Evolutionary conservation across 2,113 vertebrate species (phyloP).

Genomic region (Campylomormyrus tamandua): DNA sequence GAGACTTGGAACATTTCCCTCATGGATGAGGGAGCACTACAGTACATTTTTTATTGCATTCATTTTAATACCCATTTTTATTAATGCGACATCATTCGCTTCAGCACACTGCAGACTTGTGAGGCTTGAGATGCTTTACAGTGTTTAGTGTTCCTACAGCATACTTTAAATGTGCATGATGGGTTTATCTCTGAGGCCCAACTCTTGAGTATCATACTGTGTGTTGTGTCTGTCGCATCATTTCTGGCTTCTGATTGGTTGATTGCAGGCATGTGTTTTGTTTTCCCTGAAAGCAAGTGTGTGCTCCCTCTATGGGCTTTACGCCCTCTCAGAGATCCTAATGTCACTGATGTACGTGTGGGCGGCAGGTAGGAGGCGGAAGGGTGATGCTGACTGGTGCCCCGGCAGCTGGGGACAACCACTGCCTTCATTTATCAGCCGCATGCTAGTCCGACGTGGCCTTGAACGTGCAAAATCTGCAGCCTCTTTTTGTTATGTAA

Average conservation of each 20-base stretch:
- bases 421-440: neutral
- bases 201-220: neutral
- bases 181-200: neutral
- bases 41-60: neutral
- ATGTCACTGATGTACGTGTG: neutral
- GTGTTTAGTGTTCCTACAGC: neutral
- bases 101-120: neutral
- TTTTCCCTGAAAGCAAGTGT: neutral
- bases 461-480: neutral
- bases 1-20: neutral
- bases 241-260: conserved; percentile 6
- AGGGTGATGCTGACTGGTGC: neutral
- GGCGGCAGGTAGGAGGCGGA: neutral
- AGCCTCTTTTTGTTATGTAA: neutral
- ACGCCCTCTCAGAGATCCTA: neutral
- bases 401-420: neutral
- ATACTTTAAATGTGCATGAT: neutral
- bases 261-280: neutral
- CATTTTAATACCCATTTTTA: neutral
- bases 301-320: neutral
- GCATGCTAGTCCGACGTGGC: neutral
- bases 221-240: neutral
- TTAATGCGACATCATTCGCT: neutral
- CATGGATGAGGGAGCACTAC: neutral
- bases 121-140: neutral